Evolutionary conservation across 2,113 vertebrate species (phyloP), one percentile per base, ranked within the genome.

Genomic region (Gobius niger): DNA sequence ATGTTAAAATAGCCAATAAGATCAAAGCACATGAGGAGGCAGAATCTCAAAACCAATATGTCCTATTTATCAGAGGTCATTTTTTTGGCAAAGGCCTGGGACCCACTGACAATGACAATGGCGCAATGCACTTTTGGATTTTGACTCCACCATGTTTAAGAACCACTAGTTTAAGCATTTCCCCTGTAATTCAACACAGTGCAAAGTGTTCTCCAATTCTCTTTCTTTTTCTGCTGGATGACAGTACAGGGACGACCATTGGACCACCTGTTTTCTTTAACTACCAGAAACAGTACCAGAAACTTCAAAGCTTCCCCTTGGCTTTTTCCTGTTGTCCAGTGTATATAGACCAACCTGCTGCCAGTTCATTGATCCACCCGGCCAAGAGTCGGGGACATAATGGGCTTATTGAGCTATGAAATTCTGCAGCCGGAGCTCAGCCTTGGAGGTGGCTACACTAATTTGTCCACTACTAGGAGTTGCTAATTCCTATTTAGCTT

Each of bases 301-400:
- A 65, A 65, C 75, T 75, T 81, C 53, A 57, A 67, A 41, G 64
- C 24, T 77, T 71, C 71, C 77, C 82, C 9, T 53, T 24, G 69
- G 72, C 67, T 70, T 56, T 52, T n/a, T 68, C 24, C 24, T 75
- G 24, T 76, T 50, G 65, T 40, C 54, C 18, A 10, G n/a, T 16
- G 1, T 10, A 12, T 62, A 52, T 44, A 56, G 67, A 18, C 15
- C 16, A 52, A 51, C 49, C 71, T 66, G 76, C 9, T 75, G 4
- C 64, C 75, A 63, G 71, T 62, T 79, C 85, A 86, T 77, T 82
- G 84, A 87, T 87, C 73, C 78, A 56, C 46, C 19, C 40, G 50
- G 66, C 76, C 24, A 59, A 61, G 40, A 65, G 51, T 82, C 51
- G 2, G 7, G 80, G 68, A 77, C 73, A 85, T 74, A 18, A 67